Percentiles rank a stretch among this genome's conserved stretches.
These are phyloP conservation scores for Xylota segnis DNA, from an alignment of 2,888 invertebrate genomes.

Conservation along the genomic window DNA sequence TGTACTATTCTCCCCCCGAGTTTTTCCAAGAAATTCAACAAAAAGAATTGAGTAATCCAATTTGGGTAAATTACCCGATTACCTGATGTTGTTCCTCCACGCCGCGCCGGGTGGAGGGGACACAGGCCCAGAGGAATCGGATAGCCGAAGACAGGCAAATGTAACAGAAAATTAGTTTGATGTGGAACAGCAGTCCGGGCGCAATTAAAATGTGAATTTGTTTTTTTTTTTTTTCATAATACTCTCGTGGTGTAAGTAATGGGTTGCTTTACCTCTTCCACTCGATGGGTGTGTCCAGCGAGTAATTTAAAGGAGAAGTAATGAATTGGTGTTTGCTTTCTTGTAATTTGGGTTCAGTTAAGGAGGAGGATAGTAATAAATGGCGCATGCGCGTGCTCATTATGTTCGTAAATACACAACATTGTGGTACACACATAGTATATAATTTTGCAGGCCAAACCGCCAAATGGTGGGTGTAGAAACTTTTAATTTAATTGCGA, in stretches of 20 bases:
- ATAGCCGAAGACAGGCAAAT: conserved; percentile 14
- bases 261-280: conserved; percentile 57
- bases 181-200: conserved; percentile 62
- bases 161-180: conserved; percentile 53
- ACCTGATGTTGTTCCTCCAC: conserved; percentile 39
- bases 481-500: conserved; percentile 28
- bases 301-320: conserved; percentile 69
- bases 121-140: neutral
- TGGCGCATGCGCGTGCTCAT: conserved; percentile 69
- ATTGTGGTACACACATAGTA: conserved; percentile 3
- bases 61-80: conserved; percentile 76
- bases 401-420: conserved; percentile 25
- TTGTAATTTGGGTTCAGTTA: conserved; percentile 75
- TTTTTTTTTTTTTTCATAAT: conserved; percentile 20
- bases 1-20: conserved; percentile 25
- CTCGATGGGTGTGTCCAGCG: conserved; percentile 61
- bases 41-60: conserved; percentile 74
- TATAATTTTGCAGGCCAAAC: conserved; percentile 7
- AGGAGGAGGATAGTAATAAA: conserved; percentile 77
- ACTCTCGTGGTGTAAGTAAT: conserved; percentile 65
- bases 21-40: conserved; percentile 67
- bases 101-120: neutral
- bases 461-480: conserved; percentile 29
- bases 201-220: conserved; percentile 71
- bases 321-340: conserved; percentile 78